A percentile compares a stretch with the other conserved stretches of the same genome.
Conservation (phyloP, 2,797 vertebrate genomes). For the Leptodactylus fallax region DNA sequence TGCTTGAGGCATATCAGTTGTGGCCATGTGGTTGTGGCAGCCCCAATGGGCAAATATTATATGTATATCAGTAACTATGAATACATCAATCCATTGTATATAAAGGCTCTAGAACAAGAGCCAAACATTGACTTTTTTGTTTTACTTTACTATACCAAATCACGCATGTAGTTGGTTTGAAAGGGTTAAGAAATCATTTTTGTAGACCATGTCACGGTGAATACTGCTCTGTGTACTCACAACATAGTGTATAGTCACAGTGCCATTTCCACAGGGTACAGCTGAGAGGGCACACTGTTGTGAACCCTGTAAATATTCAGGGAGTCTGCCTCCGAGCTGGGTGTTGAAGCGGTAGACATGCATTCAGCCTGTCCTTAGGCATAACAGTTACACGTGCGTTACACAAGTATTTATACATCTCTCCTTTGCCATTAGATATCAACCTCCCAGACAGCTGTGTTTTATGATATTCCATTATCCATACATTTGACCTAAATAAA, state of each 20-base stretch:
- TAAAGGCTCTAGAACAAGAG: too few relatives aligned
- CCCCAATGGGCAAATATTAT: not conserved
- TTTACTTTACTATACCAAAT: not conserved
- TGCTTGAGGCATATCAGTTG: not conserved
- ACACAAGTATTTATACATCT: conserved; percentile 33
- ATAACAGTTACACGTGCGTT: conserved; percentile 27
- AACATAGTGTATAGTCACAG: too few relatives aligned
- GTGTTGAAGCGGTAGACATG: conserved; percentile 34
- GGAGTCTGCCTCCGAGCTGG: conserved; percentile 16
- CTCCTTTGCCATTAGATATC: conserved; percentile 26
- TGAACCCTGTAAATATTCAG: conserved; percentile 21
- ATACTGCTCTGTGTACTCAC: not conserved
- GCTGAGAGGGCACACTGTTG: conserved; percentile 11
- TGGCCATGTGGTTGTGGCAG: not conserved
- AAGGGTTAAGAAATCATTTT: not conserved
- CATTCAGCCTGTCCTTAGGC: conserved; percentile 34
- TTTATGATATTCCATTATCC: conserved; percentile 50
- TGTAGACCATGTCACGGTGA: not conserved
- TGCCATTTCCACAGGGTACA: conserved; percentile 2
- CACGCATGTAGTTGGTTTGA: not conserved
- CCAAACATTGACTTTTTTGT: not conserved
- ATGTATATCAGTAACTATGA: too few relatives aligned
- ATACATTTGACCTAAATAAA: conserved; percentile 52
- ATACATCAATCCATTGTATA: too few relatives aligned
- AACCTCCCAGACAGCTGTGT: conserved; percentile 37